phyloP scores from a whole-genome alignment of 2,113 vertebrate species.

The Suncus etruscus region DNA sequence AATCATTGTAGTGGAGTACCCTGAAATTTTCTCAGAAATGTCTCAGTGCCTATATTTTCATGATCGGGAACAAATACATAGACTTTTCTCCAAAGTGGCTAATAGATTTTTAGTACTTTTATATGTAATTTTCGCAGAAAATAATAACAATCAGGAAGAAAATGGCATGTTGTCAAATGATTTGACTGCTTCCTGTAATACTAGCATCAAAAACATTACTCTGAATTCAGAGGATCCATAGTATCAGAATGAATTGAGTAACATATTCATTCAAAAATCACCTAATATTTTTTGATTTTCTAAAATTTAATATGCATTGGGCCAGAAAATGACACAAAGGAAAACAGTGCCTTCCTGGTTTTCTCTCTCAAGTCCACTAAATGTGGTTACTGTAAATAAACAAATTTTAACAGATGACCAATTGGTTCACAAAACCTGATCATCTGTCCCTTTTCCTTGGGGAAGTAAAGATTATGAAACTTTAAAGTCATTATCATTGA shows the following conservation, averaged over 20 bases:
- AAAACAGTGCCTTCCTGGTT: no score
- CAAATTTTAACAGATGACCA: neutral
- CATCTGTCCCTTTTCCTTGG: neutral
- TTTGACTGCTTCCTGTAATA: neutral
- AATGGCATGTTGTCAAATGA: neutral
- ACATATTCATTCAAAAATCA: neutral
- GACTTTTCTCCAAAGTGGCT: neutral
- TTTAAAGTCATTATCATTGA: conserved; percentile 8
- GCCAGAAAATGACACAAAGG: no score
- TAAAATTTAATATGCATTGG: no score
- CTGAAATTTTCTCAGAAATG: neutral
- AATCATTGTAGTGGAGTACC: neutral
- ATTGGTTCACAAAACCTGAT: neutral
- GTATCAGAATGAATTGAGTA: neutral
- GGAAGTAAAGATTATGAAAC: neutral
- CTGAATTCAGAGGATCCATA: neutral
- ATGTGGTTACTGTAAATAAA: no score
- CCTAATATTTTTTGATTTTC: neutral
- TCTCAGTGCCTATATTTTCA: neutral
- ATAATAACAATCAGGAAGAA: neutral
- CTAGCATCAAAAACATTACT: neutral
- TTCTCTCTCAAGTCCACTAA: no score
- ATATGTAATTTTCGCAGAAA: neutral
- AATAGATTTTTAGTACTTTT: neutral
- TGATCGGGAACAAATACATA: neutral